Percentiles rank a stretch among this genome's conserved stretches.
Evolutionary conservation across 2,888 invertebrate species (phyloP).

Genomic region (Coremacera marginata): DNA sequence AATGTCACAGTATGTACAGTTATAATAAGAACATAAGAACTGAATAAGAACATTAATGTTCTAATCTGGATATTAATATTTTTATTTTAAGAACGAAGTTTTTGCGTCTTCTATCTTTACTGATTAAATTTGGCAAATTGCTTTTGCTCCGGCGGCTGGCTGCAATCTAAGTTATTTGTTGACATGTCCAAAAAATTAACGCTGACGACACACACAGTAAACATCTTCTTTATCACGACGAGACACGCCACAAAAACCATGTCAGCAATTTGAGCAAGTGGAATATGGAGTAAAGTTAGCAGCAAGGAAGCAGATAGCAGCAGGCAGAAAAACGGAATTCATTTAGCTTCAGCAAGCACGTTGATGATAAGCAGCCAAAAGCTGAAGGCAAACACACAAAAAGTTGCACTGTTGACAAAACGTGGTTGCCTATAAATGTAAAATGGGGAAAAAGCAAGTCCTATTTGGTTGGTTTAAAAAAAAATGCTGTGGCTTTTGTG

Average conservation of each 20-base stretch:
- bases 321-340: background rate
- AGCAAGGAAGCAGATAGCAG: background rate
- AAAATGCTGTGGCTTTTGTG: too few species aligned
- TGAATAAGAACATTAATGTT: background rate
- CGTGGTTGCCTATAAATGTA: background rate
- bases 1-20: too few species aligned
- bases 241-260: constrained; percentile 60
- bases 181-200: constrained; percentile 42
- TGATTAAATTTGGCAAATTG: background rate
- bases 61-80: constrained; percentile 10
- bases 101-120: background rate
- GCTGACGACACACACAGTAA: constrained; percentile 58
- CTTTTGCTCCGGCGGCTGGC: background rate
- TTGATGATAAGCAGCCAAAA: background rate
- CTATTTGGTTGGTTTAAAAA: background rate
- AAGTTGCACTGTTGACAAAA: constrained; percentile 10
- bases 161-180: constrained; percentile 23
- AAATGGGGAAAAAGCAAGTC: background rate
- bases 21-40: too few species aligned
- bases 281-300: background rate
- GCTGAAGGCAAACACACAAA: constrained; percentile 8
- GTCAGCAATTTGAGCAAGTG: background rate
- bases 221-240: constrained; percentile 66
- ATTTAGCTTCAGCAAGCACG: background rate
- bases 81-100: background rate